Conservation (phyloP, 2,888 invertebrate species). For the Napeogenes inachia region DNA sequence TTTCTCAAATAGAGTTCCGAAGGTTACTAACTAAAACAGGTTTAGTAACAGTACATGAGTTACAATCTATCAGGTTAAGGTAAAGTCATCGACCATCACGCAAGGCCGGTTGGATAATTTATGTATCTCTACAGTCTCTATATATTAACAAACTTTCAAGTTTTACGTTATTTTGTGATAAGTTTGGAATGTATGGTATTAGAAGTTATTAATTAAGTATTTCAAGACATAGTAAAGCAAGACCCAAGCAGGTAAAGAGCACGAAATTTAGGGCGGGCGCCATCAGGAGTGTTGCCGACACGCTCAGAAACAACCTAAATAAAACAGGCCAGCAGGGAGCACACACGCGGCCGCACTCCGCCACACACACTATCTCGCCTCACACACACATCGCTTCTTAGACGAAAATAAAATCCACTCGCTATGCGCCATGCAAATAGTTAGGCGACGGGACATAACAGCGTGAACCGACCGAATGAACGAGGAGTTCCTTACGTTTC, state of each 20-base stretch:
- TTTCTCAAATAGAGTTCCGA: no score
- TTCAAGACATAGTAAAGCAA: not conserved
- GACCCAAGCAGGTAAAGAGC: conserved; percentile 30
- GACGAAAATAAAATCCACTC: conserved; percentile 77
- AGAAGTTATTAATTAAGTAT: no score
- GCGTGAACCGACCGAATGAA: conserved; percentile 61
- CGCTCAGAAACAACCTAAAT: conserved; percentile 70
- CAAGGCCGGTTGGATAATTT: conserved; percentile 12
- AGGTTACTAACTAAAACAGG: conserved; percentile 19
- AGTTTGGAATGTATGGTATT: no score
- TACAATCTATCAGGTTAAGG: conserved; percentile 22
- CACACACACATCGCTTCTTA: conserved; percentile 65
- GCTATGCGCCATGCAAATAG: conserved; percentile 76
- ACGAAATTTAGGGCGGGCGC: conserved; percentile 34
- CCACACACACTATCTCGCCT: conserved; percentile 31
- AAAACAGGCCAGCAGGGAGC: conserved; percentile 69
- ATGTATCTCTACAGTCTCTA: not conserved
- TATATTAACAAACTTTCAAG: conserved; percentile 9
- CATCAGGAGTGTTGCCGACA: conserved; percentile 45
- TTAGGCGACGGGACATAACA: conserved; percentile 61
- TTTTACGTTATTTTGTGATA: conserved; percentile 6
- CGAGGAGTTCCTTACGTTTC: conserved; percentile 75
- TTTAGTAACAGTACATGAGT: conserved; percentile 16
- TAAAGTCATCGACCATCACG: conserved; percentile 23
- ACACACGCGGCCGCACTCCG: conserved; percentile 38